Conservation (phyloP, 2,888 invertebrate genomes). For the Pyrgus malvae region DNA sequence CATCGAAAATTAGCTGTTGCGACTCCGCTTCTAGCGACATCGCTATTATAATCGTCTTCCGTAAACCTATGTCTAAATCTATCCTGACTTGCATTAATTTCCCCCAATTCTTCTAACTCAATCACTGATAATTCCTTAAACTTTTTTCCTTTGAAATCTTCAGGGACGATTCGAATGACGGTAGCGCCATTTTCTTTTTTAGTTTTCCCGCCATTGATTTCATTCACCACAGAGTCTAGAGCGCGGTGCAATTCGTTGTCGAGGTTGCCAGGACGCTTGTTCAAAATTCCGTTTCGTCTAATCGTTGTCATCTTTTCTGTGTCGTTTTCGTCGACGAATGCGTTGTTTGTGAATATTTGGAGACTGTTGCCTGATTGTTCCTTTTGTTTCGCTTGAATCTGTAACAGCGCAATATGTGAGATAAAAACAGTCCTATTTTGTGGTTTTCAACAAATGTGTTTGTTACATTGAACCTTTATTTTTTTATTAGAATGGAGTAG, state of each 20-base stretch:
- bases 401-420: conserved; percentile 13
- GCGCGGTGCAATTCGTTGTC: conserved; percentile 59
- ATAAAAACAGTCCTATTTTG: too few relatives aligned
- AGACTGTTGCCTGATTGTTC: conserved; percentile 39
- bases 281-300: conserved; percentile 57
- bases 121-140: conserved; percentile 57
- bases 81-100: conserved; percentile 60
- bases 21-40: conserved; percentile 43
- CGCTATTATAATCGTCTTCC: conserved; percentile 59
- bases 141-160: conserved; percentile 56
- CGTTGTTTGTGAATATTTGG: conserved; percentile 56
- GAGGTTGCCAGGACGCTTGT: conserved; percentile 58
- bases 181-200: conserved; percentile 29
- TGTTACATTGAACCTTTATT: too few relatives aligned
- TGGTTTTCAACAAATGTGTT: too few relatives aligned
- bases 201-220: conserved; percentile 44
- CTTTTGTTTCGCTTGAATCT: conserved; percentile 48
- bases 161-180: conserved; percentile 42
- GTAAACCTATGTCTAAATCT: conserved; percentile 61
- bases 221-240: conserved; percentile 60
- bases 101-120: conserved; percentile 59
- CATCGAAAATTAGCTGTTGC: conserved; percentile 50
- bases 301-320: conserved; percentile 36
- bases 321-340: conserved; percentile 43
- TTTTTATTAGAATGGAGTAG: too few relatives aligned